Conservation (phyloP, 2,888 invertebrate species). For the Melanostoma mellinum region DNA sequence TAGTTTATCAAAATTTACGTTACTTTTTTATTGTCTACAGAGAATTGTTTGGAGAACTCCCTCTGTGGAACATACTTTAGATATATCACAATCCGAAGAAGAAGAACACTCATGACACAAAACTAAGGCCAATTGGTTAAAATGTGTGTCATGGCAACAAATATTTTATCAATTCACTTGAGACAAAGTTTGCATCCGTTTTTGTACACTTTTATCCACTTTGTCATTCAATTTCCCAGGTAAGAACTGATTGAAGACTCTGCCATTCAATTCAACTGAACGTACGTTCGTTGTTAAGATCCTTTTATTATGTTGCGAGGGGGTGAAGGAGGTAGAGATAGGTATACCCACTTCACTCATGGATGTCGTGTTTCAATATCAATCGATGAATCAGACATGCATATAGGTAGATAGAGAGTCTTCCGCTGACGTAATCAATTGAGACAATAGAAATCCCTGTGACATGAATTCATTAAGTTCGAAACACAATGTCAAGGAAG, state of each 20-base stretch:
- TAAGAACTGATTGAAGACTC: slow-evolving; percentile 23
- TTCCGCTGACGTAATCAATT: slow-evolving; percentile 18
- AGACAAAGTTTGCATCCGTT: slow-evolving; percentile 19
- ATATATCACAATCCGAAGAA: too few species aligned
- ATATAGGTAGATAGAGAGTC: neutral
- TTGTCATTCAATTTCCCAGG: slow-evolving; percentile 19
- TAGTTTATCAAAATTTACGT: slow-evolving; percentile 1
- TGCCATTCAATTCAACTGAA: slow-evolving; percentile 29
- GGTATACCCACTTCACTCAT: neutral
- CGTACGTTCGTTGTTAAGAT: slow-evolving; percentile 13
- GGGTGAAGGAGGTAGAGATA: neutral
- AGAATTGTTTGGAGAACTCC: too few species aligned
- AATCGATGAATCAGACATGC: slow-evolving; percentile 10
- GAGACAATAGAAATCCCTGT: slow-evolving; percentile 9
- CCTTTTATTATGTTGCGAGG: neutral
- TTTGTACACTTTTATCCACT: slow-evolving; percentile 14
- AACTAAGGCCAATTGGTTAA: too few species aligned
- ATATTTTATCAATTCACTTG: slow-evolving; percentile 25
- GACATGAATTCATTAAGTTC: slow-evolving; percentile 16
- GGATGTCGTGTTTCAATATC: neutral
- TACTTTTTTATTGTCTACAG: too few species aligned
- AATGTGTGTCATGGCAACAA: neutral
- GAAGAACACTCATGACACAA: too few species aligned
- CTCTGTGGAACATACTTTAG: too few species aligned
- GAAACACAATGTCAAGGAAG: neutral